Evolutionary conservation across 2,888 invertebrate genomes (phyloP).

Genomic region (Megaustenia siamemsis): DNA sequence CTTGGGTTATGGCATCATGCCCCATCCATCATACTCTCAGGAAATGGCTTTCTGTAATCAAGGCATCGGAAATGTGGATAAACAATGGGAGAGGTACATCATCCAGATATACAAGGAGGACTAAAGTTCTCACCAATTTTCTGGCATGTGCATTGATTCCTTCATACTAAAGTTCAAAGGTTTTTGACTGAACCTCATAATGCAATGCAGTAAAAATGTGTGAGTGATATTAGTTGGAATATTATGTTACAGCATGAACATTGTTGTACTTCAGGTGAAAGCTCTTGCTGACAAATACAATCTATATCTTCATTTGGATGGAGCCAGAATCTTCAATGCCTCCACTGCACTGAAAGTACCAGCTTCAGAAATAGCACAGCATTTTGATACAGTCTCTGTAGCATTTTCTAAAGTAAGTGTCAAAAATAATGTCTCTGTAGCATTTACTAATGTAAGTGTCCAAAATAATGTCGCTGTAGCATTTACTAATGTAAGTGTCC

Average conservation of each 20-base stretch:
- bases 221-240: neutral
- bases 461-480: neutral
- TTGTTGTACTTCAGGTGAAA: slow-evolving; percentile 18
- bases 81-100: no score
- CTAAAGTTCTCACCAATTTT: no score
- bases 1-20: no score
- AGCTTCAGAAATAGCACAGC: slow-evolving; percentile 85
- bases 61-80: no score
- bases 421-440: neutral
- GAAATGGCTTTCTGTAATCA: no score
- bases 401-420: slow-evolving; percentile 90
- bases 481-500: no score
- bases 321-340: slow-evolving; percentile 95
- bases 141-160: no score
- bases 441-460: neutral
- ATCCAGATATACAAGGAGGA: no score
- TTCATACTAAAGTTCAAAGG: no score
- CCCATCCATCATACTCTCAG: no score
- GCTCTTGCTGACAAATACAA: slow-evolving; percentile 83
- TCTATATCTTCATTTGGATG: slow-evolving; percentile 92
- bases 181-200: no score
- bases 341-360: slow-evolving; percentile 85
- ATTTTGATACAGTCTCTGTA: slow-evolving; percentile 90
- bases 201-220: no score
- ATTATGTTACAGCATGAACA: neutral